Base-by-base conservation (phyloP, 2,113 vertebrate genomes). In the Actenoides lindsayi region DNA sequence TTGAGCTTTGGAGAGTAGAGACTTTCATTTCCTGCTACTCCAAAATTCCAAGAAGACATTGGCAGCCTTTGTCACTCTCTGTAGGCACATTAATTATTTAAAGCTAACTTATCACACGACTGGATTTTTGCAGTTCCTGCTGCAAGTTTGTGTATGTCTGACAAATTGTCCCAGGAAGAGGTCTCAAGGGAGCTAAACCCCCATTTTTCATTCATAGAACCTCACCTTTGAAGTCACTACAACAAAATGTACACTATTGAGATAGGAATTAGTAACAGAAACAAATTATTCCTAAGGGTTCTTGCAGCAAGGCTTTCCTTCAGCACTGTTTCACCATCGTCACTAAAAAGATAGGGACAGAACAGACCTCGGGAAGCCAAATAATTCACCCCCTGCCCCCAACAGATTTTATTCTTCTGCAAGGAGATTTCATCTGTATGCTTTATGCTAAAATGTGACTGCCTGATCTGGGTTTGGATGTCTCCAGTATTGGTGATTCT, bases 11-110 rank as follows among this genome's bases (percentile, higher is more conserved):
- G n/a, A 63, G 46, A 54, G 13, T 30, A 59, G 31, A 5, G 27
- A 25, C 8, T 89, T 91, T 5, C 0, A 23, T 28, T 59, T 41
- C 0, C 0, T 37, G 8, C 28, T 73, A 1, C 53, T 68, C 41
- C 16, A 37, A 21, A 42, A 53, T 59, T 71, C 51, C 16, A 37
- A 21, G 46, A 51, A 80, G 71, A 30, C 24, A 7, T 10, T 53
- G 7, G 13, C 12, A 23, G 27, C 33, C 16, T 30, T 80, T 31
- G 20, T 67, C 57, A 13, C 42, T 48, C 4, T 44, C 28, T 11
- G 12, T 31, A 68, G 63, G 48, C 11, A 37, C 20, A 48, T 0
- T 0, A 74, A 28, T 56, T 86, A 39, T 74, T 91, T 83, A 70
- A 65, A 42, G 25, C 25, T 46, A 19, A 14, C 16, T 79, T 57